Evolutionary conservation across 35 echinoderm and acorn worm genomes (phyloP), one percentile per base, ranked within the genome.

Genomic region (Apostichopus japonicus): DNA sequence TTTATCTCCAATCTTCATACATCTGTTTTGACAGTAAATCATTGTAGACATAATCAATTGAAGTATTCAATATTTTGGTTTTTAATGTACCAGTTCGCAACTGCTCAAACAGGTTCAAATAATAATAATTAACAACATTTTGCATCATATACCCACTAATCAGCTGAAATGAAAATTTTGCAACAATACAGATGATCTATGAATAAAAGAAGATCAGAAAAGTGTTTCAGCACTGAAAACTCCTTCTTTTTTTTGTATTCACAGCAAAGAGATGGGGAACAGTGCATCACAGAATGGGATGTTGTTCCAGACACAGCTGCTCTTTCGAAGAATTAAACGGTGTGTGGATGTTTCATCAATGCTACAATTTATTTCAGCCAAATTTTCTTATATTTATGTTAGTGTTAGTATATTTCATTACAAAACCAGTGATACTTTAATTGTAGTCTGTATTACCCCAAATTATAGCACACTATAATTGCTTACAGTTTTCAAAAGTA

Each of bases 321-420:
- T 72, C 67, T 72, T 72, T 72, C 67, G 67, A 72, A 72, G 4
- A 72, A 72, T 72, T 15, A 72, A 72, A 72, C 67, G 67, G 67
- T 72, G 67, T 21, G 6, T 72, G 13, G n/a, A 72, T 72, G 67
- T 72, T 72, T 72, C 67, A 44, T 44, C 2, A 44, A 44, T 72
- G 67, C 13, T 72, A 4, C 6, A 72, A 15, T 72, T 15, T 21
- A 15, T 72, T 21, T 15, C 0, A 21, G 13, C 13, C 0, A 72
- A 13, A 72, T 72, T 15, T 72, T 21, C n/a, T 2, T 13, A 70
- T 17, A 72, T 0, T 72, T 72, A 72, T 5, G 2, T 44, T 44
- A 44, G 33, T 44, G 33, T 72, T 44, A 44, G 33, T 44, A 44
- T 44, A 44, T 44, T 44, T 44, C 33, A 1, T 44, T 44, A 44